Evolutionary conservation across 2,888 invertebrate genomes (phyloP).

Genomic region (Nyleta sp.): DNA sequence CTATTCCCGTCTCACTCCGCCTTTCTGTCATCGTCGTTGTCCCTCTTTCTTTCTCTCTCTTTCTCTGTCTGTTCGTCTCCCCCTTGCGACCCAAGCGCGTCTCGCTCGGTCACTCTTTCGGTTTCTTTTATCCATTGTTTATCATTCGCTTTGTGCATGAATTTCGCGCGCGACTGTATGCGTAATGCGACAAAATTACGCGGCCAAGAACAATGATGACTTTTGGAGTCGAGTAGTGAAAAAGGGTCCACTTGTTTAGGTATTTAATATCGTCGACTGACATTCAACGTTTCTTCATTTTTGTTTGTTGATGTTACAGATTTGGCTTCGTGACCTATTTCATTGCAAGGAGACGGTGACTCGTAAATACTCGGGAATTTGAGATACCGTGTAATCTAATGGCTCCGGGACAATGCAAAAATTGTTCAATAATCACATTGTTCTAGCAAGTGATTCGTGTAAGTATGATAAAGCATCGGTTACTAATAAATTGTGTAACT

Average conservation of each 20-base stretch:
- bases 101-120: too few species aligned
- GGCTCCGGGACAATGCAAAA: neutral
- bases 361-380: neutral
- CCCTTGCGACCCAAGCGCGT: too few species aligned
- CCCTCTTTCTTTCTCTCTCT: constrained; percentile 6
- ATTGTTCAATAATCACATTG: too few species aligned
- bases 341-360: neutral
- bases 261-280: neutral
- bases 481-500: too few species aligned
- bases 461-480: too few species aligned
- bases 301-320: constrained; percentile 15
- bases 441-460: too few species aligned
- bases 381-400: neutral
- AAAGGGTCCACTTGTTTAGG: neutral
- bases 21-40: neutral
- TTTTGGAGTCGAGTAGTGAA: neutral
- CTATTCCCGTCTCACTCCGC: neutral
- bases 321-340: constrained; percentile 16
- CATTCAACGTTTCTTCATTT: constrained; percentile 5
- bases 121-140: constrained; percentile 26
- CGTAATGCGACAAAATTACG: constrained; percentile 33
- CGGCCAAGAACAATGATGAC: constrained; percentile 7
- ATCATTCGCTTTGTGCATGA: constrained; percentile 19
- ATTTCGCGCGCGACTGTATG: constrained; percentile 18
- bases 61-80: too few species aligned